Percentiles rank a stretch among this genome's conserved stretches.
Evolutionary conservation across 2,797 vertebrate genomes (phyloP).

Genomic region (Enteromius mattozi): DNA sequence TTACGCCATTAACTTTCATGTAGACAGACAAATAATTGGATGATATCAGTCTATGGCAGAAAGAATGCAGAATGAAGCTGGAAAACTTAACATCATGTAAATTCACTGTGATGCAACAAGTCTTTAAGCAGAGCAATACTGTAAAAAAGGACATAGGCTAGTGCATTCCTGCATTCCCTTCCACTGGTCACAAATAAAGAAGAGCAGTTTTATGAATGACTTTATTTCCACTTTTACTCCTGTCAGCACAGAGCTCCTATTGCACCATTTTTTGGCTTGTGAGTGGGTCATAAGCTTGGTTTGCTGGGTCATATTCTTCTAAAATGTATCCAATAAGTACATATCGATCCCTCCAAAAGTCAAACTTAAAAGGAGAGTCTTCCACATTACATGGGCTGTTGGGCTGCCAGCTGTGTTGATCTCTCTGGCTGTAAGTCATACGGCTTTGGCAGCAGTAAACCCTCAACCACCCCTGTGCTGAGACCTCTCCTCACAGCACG

Average conservation of each 20-base stretch:
- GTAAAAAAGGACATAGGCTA: not conserved
- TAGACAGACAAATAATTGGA: constrained; percentile 4
- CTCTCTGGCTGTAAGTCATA: constrained; percentile 46
- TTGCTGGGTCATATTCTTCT: constrained; percentile 43
- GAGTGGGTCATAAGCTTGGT: constrained; percentile 9
- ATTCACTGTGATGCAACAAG: constrained; percentile 13
- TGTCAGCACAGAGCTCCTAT: constrained; percentile 20
- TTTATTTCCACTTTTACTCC: not conserved
- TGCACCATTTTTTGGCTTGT: not conserved
- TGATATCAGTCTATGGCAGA: constrained; percentile 3
- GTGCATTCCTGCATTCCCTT: not conserved
- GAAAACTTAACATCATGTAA: constrained; percentile 23
- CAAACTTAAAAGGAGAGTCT: constrained; percentile 7
- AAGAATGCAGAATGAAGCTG: not conserved
- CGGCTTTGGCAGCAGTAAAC: constrained; percentile 36
- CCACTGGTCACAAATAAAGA: not conserved
- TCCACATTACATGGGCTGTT: constrained; percentile 56
- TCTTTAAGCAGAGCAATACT: not conserved
- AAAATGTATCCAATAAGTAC: constrained; percentile 12
- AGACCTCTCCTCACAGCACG: constrained; percentile 26
- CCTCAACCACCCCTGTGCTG: constrained; percentile 7
- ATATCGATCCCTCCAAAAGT: constrained; percentile 40
- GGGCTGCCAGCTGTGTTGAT: constrained; percentile 57
- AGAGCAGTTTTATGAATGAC: not conserved
- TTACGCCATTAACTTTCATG: not conserved